Evolutionary conservation across 2,888 invertebrate genomes (phyloP), one percentile per base, ranked within the genome.

Genomic region (Drosophila helvetica): DNA sequence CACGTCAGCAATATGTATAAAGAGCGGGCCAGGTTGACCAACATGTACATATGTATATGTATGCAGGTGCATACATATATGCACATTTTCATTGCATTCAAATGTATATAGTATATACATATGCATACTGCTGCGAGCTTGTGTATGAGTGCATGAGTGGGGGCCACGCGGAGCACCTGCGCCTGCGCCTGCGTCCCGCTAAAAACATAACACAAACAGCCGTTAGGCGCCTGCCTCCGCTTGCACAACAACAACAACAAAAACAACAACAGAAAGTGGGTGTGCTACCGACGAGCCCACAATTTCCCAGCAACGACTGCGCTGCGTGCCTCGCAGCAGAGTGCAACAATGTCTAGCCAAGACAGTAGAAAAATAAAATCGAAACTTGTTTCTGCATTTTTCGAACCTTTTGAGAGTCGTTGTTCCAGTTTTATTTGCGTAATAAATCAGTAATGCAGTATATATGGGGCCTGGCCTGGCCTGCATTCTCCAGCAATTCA

Each of bases 261-360:
- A 58, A 69, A 65, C 45, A 71, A 50, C 18, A 50, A 22, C 52
- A 30, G 73, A 70, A 71, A 71, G 71, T 67, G 71, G 71, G 71
- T 54, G 71, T 66, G 69, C 72, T 51, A 48, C 60, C 63, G 83
- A 75, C 89, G 88, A 89, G 84, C 84, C 89, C 83, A 80, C 88
- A 45, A 67, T 43, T 46, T 47, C 52, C 43, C 17, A 48, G 43
- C 19, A 42, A 53, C 45, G 25, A 38, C 51, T 33, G 43, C 22
- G 19, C 70, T 60, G 43, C 51, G 50, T 22, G 47, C 22, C 19
- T 48, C 42, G 22, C 48, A 22, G 18, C 38, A 38, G 19, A 33
- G 51, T 62, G 63, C 62, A 62, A 19, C 66, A 50, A 33, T 43
- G 48, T 38, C 56, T 71, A 51, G 46, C 38, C 17, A 12, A 45